Evolutionary conservation across 2,113 vertebrate species (phyloP).

Genomic region (Hemicordylus capensis): DNA sequence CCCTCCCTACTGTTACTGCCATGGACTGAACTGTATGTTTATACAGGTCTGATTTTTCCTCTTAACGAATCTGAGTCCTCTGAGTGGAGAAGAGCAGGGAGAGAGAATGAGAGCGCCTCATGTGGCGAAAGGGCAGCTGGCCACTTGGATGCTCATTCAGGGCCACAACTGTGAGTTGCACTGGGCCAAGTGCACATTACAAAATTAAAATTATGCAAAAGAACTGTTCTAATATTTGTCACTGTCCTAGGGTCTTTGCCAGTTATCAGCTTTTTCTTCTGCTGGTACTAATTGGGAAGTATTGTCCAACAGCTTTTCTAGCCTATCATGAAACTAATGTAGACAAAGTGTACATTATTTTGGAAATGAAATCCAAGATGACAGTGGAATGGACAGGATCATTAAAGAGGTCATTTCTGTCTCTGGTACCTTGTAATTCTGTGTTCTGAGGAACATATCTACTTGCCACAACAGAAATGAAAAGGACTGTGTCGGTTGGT

Average conservation of each 20-base stretch:
- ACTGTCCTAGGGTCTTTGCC: not conserved
- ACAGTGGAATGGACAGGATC: slow-evolving; percentile 37
- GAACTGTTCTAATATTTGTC: not conserved
- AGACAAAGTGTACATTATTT: slow-evolving; percentile 13
- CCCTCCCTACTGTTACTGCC: no score
- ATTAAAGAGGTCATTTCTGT: not conserved
- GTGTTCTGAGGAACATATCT: slow-evolving; percentile 18
- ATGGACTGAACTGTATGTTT: not conserved
- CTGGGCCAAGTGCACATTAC: not conserved
- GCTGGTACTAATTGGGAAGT: not conserved
- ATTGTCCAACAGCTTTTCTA: not conserved
- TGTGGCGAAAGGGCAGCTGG: not conserved
- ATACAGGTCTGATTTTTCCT: not conserved
- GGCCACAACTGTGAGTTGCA: not conserved
- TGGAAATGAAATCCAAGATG: slow-evolving; percentile 11
- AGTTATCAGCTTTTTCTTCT: not conserved
- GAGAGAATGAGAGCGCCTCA: no score
- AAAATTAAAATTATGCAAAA: not conserved
- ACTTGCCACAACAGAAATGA: not conserved
- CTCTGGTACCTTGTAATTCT: slow-evolving; percentile 30
- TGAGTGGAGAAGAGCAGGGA: not conserved
- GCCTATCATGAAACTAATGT: not conserved
- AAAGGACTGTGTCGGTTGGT: no score
- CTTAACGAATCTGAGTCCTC: not conserved
- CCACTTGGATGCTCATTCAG: not conserved